Evolutionary conservation across 2,888 invertebrate genomes (phyloP).

Genomic region (Himalopsyche anomala): DNA sequence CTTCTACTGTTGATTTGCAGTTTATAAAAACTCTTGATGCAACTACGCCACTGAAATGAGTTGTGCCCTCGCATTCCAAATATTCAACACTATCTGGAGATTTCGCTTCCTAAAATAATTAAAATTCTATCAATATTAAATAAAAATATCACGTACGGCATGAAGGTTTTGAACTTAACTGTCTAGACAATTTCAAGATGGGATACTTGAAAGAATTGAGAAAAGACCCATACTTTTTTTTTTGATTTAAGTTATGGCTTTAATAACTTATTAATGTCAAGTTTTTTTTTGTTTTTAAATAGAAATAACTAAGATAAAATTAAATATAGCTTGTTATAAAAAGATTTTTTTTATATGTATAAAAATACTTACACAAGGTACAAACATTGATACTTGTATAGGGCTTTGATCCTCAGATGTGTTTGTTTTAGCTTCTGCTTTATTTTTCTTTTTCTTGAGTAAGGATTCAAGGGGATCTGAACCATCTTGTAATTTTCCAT

Average conservation of each 20-base stretch:
- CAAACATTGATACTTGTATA: constrained; percentile 81
- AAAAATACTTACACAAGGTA: constrained; percentile 82
- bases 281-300: too few relatives aligned
- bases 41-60: constrained; percentile 84
- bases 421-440: constrained; percentile 71
- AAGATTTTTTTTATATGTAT: too few relatives aligned
- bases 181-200: too few relatives aligned
- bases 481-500: constrained; percentile 82
- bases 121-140: not conserved
- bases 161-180: too few relatives aligned
- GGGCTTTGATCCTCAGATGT: constrained; percentile 75
- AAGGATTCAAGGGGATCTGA: constrained; percentile 81
- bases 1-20: constrained; percentile 84
- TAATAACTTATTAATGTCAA: too few relatives aligned
- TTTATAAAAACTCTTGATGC: constrained; percentile 87
- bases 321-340: too few relatives aligned
- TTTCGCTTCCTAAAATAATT: constrained; percentile 72
- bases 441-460: constrained; percentile 79
- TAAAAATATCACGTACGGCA: not conserved
- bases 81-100: constrained; percentile 75
- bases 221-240: too few relatives aligned
- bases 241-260: too few relatives aligned
- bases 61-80: constrained; percentile 80
- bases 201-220: too few relatives aligned
- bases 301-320: too few relatives aligned